A percentile compares a stretch with the other conserved stretches of the same genome.
phyloP scores from a whole-genome alignment of 1,140 invertebrate species.

The Trichonephila inaurata region DNA sequence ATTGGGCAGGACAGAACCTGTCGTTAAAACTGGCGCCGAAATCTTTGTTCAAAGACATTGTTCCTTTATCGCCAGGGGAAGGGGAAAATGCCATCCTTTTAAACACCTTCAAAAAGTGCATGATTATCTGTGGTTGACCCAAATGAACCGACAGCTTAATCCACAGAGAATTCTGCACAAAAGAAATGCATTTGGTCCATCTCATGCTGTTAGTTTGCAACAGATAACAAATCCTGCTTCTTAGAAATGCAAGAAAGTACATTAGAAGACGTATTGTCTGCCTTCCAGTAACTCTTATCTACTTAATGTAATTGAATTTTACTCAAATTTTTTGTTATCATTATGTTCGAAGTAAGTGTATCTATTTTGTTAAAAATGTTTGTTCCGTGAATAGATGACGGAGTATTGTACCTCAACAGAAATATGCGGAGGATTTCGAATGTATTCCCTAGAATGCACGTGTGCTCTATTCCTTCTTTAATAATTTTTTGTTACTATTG shows the following conservation, averaged over 20 bases:
- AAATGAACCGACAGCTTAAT: conserved; percentile 11
- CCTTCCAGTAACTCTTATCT: neutral
- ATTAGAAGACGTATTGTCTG: neutral
- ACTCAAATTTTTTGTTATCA: neutral
- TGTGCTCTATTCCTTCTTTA: too few species aligned
- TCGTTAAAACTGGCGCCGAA: neutral
- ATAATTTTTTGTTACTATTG: too few species aligned
- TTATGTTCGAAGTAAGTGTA: too few species aligned
- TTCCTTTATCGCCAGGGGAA: neutral
- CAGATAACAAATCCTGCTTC: neutral
- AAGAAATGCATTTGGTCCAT: neutral
- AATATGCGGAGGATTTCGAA: neutral
- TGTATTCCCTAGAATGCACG: too few species aligned
- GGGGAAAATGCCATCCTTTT: neutral
- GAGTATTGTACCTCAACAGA: neutral
- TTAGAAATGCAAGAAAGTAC: neutral
- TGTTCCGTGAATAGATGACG: neutral
- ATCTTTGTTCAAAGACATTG: neutral
- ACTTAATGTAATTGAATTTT: neutral
- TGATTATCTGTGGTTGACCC: neutral
- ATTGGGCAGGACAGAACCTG: neutral
- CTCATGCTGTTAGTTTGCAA: neutral
- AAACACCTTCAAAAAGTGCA: neutral
- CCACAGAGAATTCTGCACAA: neutral
- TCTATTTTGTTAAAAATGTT: neutral